A percentile compares a stretch with the other conserved stretches of the same genome.
These are phyloP conservation scores for Drosophila dives DNA, from an alignment of 2,888 invertebrate species.

Conservation along the genomic window DNA sequence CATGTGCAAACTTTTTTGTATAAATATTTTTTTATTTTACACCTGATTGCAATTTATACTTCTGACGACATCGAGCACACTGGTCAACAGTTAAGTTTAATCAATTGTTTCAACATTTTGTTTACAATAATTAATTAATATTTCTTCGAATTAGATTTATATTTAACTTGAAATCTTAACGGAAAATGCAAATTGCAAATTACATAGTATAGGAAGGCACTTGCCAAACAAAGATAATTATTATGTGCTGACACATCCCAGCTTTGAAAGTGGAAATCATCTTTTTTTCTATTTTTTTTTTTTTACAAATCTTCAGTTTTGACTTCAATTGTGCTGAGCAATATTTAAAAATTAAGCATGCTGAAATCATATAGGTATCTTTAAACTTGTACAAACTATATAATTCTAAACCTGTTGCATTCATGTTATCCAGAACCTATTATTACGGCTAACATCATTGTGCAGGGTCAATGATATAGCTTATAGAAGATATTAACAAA, in stretches of 20 bases:
- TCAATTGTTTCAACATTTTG: slow-evolving; percentile 35
- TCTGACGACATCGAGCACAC: slow-evolving; percentile 58
- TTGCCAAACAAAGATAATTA: background rate
- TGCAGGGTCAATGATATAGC: slow-evolving; percentile 34
- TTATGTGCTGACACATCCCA: background rate
- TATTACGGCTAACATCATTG: slow-evolving; percentile 17
- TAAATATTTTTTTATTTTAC: slow-evolving; percentile 24
- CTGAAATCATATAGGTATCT: background rate
- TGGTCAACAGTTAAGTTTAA: slow-evolving; percentile 40
- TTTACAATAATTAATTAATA: slow-evolving; percentile 2
- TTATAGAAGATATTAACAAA: slow-evolving; percentile 8
- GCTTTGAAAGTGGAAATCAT: background rate
- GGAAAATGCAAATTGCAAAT: background rate
- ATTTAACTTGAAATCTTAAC: background rate
- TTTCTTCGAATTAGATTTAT: slow-evolving; percentile 5
- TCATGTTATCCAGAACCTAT: slow-evolving; percentile 3
- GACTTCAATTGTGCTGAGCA: background rate
- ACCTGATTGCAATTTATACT: slow-evolving; percentile 63
- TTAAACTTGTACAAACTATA: background rate
- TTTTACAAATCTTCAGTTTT: background rate
- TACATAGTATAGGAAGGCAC: background rate
- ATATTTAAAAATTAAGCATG: background rate
- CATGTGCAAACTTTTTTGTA: slow-evolving; percentile 7
- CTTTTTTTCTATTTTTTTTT: background rate
- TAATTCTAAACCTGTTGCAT: slow-evolving; percentile 7